A percentile compares a stretch with the other conserved stretches of the same genome.
Evolutionary conservation across 2,797 vertebrate species (phyloP).

Genomic region (Tinamus major): DNA sequence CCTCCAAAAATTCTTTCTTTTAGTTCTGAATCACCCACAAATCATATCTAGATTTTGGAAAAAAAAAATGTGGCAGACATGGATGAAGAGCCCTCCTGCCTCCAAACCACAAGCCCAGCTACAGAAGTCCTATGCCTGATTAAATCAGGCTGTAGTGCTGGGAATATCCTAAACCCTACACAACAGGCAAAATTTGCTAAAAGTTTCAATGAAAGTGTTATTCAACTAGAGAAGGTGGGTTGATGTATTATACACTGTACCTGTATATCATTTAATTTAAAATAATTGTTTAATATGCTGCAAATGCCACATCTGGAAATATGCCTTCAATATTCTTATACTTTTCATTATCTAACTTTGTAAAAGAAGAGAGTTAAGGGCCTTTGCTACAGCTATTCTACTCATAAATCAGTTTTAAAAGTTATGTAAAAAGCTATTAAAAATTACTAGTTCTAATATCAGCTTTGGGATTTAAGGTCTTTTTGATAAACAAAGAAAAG

Average conservation of each 20-base stretch:
- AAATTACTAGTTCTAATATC: neutral
- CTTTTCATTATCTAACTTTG: neutral
- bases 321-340: neutral
- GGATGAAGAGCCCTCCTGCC: neutral
- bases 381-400: neutral
- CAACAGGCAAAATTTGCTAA: neutral
- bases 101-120: neutral
- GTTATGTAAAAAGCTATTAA: neutral
- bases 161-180: neutral
- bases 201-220: neutral
- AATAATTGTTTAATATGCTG: neutral
- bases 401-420: neutral
- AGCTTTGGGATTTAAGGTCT: neutral
- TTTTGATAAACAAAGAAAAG: neutral
- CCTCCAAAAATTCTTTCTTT: neutral
- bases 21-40: neutral
- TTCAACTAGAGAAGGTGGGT: neutral
- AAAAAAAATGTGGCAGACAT: neutral
- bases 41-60: fast-evolving
- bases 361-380: neutral
- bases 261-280: neutral
- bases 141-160: neutral
- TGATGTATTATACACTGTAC: neutral
- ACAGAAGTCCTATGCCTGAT: neutral
- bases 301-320: neutral